Evolutionary conservation across 2,113 vertebrate species (phyloP), one percentile per base, ranked within the genome.

Genomic region (Lophura nycthemera): DNA sequence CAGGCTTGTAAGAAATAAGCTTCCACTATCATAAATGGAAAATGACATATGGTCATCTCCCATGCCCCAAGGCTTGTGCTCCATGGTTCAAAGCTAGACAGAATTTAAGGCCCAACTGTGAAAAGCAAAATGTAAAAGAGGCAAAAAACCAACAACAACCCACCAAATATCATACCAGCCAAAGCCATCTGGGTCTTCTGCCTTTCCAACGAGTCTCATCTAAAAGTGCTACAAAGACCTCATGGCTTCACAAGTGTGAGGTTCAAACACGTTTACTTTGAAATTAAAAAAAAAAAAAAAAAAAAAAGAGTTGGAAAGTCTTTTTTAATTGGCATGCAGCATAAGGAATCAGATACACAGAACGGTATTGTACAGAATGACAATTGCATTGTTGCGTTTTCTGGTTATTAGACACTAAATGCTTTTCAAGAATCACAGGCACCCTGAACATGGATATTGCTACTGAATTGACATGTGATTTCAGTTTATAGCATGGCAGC

Each of bases 361-460:
- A 78, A 88, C 25, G 63, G 80, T 57, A 87, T 94, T 25, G 63
- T 79, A 95, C 87, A 96, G 82, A 78, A 63, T 0, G 92, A 95
- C 93, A 92, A 97, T 95, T 96, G 96, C 96, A 97, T 96, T 96
- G 93, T 96, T 97, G 91, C 42, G 86, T 96, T 97, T 90, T 92
- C 96, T 80, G 93, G 82, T 96, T 94, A 94, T 96, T 93, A 95
- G 92, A 96, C 87, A 93, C 92, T 84, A 96, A 96, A 96, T 95
- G 96, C 93, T 97, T 94, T 94, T 96, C 96, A 96, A 96, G 96
- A 97, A 95, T 94, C 93, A 96, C 96, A 97, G 95, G 95, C 91
- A 95, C 96, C 95, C 96, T 97, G 96, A 97, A 96, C 94, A 96
- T 89, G 92, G 95, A 93, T 96, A 96, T 97, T 97, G 96, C 96